Percentiles rank a stretch among this genome's conserved stretches.
These are phyloP conservation scores for Tethea ocularis DNA, from an alignment of 2,888 invertebrate genomes.

Conservation along the genomic window DNA sequence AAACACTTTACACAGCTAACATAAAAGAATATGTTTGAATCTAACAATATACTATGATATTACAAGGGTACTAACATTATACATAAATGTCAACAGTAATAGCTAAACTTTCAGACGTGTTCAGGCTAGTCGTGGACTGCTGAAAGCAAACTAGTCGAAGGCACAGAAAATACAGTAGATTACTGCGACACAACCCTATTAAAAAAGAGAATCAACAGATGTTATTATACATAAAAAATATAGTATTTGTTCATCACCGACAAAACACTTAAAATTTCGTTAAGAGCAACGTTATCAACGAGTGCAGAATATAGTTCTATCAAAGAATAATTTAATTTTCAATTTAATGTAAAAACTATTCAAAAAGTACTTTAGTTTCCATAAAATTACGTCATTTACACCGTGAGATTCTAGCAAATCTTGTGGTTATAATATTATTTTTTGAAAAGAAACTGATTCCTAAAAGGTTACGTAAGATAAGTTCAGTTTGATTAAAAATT, in stretches of 20 bases:
- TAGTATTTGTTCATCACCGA: slow-evolving; percentile 41
- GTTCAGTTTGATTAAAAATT: slow-evolving; percentile 34
- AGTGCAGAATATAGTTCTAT: slow-evolving; percentile 24
- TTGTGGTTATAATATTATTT: not conserved
- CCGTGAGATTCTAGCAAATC: slow-evolving; percentile 6
- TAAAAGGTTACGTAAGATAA: slow-evolving; percentile 15
- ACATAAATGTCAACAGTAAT: slow-evolving; percentile 45
- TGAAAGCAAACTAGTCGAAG: slow-evolving; percentile 70
- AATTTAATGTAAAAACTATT: not conserved
- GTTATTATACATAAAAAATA: slow-evolving; percentile 27
- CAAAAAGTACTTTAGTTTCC: not conserved
- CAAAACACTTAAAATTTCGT: slow-evolving; percentile 20
- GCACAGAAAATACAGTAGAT: slow-evolving; percentile 70
- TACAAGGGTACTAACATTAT: slow-evolving; percentile 30
- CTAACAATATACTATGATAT: slow-evolving; percentile 13
- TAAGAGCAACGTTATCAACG: slow-evolving; percentile 18
- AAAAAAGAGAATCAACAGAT: slow-evolving; percentile 36
- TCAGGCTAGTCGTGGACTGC: slow-evolving; percentile 51
- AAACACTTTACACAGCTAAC: slow-evolving; percentile 25
- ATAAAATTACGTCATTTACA: not conserved
- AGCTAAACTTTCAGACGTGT: slow-evolving; percentile 45
- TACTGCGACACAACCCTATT: slow-evolving; percentile 67
- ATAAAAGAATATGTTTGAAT: slow-evolving; percentile 20
- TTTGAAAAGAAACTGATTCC: slow-evolving; percentile 1
- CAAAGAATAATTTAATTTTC: slow-evolving; percentile 13